phyloP scores from a whole-genome alignment of 2,113 vertebrate genomes.

The Nyctereutes procyonoides region DNA sequence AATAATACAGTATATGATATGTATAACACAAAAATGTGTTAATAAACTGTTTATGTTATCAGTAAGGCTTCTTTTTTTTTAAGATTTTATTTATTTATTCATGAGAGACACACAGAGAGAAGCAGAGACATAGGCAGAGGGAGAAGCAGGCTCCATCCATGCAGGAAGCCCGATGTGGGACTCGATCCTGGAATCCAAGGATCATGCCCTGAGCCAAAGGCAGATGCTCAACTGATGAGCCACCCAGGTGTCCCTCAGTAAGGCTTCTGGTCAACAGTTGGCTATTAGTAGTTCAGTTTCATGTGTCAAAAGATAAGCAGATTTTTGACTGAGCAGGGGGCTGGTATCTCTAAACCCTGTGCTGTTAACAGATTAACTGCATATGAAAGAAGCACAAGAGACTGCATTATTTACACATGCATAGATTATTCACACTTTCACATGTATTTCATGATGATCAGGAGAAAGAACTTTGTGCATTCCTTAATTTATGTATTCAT shows the following conservation, averaged over 20 bases:
- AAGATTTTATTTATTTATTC: too few species aligned
- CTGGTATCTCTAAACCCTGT: background rate
- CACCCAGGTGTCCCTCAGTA: background rate
- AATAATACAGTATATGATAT: background rate
- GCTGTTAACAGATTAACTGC: background rate
- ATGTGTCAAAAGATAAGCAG: background rate
- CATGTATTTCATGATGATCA: background rate
- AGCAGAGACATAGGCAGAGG: too few species aligned
- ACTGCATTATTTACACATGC: background rate
- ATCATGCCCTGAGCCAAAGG: too few species aligned
- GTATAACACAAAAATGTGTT: background rate
- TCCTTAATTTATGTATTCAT: background rate
- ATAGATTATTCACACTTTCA: background rate
- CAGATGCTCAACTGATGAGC: too few species aligned
- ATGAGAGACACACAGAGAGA: too few species aligned
- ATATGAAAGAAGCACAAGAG: slow-evolving; percentile 7
- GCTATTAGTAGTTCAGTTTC: background rate
- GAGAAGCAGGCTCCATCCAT: too few species aligned
- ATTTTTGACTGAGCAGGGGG: background rate
- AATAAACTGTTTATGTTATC: background rate
- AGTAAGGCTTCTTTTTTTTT: background rate
- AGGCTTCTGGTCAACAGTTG: background rate
- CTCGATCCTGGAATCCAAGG: too few species aligned
- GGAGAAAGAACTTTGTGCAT: background rate
- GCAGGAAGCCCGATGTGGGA: too few species aligned